Base-by-base conservation (phyloP, 2,888 invertebrate species). In the Microplitis manilae region DNA sequence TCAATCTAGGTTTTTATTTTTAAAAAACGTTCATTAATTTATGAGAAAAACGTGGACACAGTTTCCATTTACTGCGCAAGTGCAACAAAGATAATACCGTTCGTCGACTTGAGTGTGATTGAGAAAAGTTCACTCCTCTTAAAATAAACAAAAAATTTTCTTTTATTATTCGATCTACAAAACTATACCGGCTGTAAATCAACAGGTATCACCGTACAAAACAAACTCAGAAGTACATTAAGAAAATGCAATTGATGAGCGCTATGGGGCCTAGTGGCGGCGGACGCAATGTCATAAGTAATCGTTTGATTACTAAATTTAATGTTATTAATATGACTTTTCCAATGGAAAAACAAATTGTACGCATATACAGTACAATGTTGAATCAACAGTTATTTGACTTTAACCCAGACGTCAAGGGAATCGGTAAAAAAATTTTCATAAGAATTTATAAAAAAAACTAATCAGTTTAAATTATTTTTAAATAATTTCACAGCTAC, bases 211-310 rank as follows among this genome's bases (percentile, higher is more conserved):
- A 97, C 88, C 91, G 97, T 1, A 90, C 91, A 79, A 96, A 95
- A 87, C 96, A 96, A 90, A 93, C 93, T 86, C 91, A 94, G 84
- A 96, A 94, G 87, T 94, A 94, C 84, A 93, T 97, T 5, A 87
- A 95, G 94, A 95, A 94, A 87, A 95, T 96, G 92, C 92, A 95
- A 79, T 89, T 97, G 68, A 92, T 96, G 86, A 94, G 93, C 2
- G 94, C 96, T 0, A 97, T 97, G 92, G 96, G 96, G 0, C 96
- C 96, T 0, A 96, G 96, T 0, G 97, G 96, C 1, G 97, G 97
- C 1, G 96, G 96, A 1, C 92, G 97, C 15, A 96, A 96, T 80
- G 92, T 93, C 17, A 94, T 97, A 76, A 95, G 96, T 0, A 91
- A 94, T 68, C 93, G 97, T 1, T 92, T 97, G 71, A 92, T 95